These are phyloP conservation scores for Gymnodraco acuticeps DNA, from an alignment of 2,797 vertebrate genomes.

Conservation along the genomic window DNA sequence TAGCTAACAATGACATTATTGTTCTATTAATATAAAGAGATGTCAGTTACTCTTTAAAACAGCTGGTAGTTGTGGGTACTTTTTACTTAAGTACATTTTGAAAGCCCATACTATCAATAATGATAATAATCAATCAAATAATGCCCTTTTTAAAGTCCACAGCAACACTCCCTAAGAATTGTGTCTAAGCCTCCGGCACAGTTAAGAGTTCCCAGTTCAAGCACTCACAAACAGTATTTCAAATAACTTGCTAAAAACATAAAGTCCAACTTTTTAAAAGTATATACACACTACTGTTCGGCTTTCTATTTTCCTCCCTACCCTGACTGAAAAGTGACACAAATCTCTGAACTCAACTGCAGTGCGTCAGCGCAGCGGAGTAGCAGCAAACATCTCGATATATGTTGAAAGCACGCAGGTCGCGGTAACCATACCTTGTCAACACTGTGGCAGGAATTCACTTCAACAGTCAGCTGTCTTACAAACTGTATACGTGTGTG, in stretches of 20 bases:
- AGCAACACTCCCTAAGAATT: too few relatives aligned
- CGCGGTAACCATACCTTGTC: constrained; percentile 45
- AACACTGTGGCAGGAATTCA: constrained; percentile 35
- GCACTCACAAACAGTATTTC: constrained; percentile 10
- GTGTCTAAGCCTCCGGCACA: background rate
- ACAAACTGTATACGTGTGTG: constrained; percentile 1
- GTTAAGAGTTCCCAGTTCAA: constrained; percentile 11
- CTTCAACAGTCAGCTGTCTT: constrained; percentile 33
- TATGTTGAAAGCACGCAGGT: constrained; percentile 33
- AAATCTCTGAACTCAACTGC: constrained; percentile 29
- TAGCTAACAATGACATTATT: too few relatives aligned
- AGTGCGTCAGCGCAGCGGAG: constrained; percentile 30
- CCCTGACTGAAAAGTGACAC: constrained; percentile 28
- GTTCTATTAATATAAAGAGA: too few relatives aligned
- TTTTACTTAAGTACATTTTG: too few relatives aligned
- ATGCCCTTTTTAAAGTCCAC: too few relatives aligned
- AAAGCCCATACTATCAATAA: too few relatives aligned
- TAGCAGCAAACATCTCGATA: constrained; percentile 29
- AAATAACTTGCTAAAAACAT: constrained; percentile 14
- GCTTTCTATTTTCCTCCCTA: background rate
- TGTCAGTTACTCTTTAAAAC: too few relatives aligned
- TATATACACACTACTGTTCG: background rate
- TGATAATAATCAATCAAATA: too few relatives aligned
- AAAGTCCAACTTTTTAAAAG: background rate
- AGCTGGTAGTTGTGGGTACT: too few relatives aligned